These are phyloP conservation scores for Hesperophylax magnus DNA, from an alignment of 1,140 invertebrate species.

Conservation along the genomic window DNA sequence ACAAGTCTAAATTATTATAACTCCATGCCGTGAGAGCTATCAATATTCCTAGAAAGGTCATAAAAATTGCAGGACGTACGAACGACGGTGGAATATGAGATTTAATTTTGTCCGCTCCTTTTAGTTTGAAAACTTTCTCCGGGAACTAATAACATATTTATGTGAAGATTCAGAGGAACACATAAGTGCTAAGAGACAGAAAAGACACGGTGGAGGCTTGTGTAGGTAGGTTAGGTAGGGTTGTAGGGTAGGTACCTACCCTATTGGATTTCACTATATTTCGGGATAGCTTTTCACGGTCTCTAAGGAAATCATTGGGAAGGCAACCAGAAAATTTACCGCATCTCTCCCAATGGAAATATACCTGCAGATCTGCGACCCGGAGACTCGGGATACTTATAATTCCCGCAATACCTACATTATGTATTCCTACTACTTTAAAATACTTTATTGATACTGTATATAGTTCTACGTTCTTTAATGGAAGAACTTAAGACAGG, in stretches of 20 bases:
- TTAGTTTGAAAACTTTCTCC: slow-evolving; percentile 44
- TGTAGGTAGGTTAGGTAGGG: no score
- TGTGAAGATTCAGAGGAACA: slow-evolving; percentile 48
- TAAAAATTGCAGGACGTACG: slow-evolving; percentile 32
- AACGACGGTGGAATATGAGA: slow-evolving; percentile 41
- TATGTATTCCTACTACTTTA: slow-evolving; percentile 1
- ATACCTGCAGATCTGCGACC: slow-evolving; percentile 58
- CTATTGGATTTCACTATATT: slow-evolving; percentile 58
- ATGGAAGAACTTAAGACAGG: no score
- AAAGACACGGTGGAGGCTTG: slow-evolving; percentile 58
- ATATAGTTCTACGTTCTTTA: background rate
- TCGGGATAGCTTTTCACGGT: slow-evolving; percentile 57
- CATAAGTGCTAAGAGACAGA: slow-evolving; percentile 58
- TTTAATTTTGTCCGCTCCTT: slow-evolving; percentile 48
- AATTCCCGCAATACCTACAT: no score
- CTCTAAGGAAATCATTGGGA: slow-evolving; percentile 63
- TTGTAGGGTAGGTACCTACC: slow-evolving; percentile 39
- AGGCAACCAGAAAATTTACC: slow-evolving; percentile 60
- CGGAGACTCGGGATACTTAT: slow-evolving; percentile 41
- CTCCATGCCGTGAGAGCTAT: background rate
- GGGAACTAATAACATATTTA: slow-evolving; percentile 56
- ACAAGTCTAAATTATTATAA: no score
- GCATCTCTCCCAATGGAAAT: slow-evolving; percentile 58
- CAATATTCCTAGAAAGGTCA: slow-evolving; percentile 14
- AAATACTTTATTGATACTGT: slow-evolving; percentile 14